These are phyloP conservation scores for Periphyllus acericola DNA, from an alignment of 2,888 invertebrate species.

Conservation along the genomic window DNA sequence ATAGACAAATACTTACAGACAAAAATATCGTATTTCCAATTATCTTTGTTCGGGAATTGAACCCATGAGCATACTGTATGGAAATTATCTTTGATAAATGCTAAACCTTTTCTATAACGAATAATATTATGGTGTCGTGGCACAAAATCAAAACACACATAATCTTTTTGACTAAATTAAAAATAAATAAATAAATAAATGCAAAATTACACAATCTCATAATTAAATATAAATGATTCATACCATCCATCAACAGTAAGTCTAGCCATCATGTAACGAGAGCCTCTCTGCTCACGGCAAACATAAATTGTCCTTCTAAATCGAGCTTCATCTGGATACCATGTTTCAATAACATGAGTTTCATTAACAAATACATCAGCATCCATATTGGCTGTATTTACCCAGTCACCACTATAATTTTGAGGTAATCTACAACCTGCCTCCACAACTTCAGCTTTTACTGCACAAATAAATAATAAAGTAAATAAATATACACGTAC, in stretches of 20 bases:
- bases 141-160: conserved; percentile 95
- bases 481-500: neutral
- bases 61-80: conserved; percentile 95
- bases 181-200: conserved; percentile 64
- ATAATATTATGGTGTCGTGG: conserved; percentile 96
- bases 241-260: conserved; percentile 94
- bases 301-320: conserved; percentile 91
- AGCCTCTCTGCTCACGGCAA: conserved; percentile 91
- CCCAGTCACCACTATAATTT: conserved; percentile 95
- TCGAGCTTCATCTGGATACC: conserved; percentile 91
- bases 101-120: conserved; percentile 86
- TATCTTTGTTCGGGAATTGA: conserved; percentile 83
- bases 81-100: conserved; percentile 89
- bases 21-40: conserved; percentile 89
- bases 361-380: conserved; percentile 94
- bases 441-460: conserved; percentile 86
- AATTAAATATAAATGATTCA: neutral
- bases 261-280: conserved; percentile 93
- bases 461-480: conserved; percentile 65
- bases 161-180: conserved; percentile 88
- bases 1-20: conserved; percentile 69
- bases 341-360: conserved; percentile 95
- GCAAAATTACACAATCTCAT: conserved; percentile 2
- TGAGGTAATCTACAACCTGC: conserved; percentile 92
- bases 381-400: conserved; percentile 96